These are phyloP conservation scores for Porites lutea DNA, from an alignment of 64 coral and sea anemone species.

Conservation along the genomic window DNA sequence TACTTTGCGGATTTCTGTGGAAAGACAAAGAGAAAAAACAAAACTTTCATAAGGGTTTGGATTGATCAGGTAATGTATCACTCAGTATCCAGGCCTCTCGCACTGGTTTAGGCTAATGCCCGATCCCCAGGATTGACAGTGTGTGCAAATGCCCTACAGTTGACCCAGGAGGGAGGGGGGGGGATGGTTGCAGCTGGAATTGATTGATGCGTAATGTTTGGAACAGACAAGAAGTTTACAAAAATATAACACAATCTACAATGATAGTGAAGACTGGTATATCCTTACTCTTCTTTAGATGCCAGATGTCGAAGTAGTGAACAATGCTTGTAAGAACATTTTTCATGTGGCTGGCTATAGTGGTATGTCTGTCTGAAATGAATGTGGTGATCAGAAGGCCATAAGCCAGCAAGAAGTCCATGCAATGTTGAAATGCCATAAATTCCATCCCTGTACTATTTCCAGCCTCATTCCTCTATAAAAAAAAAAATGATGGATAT, in stretches of 20 bases:
- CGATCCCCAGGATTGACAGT: too few species aligned
- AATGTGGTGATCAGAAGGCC: slow-evolving; percentile 34
- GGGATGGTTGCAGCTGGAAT: too few species aligned
- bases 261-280: background rate
- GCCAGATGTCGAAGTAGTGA: slow-evolving; percentile 50
- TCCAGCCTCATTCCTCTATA: slow-evolving; percentile 38
- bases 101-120: too few species aligned
- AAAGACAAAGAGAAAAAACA: too few species aligned
- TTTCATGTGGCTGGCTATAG: slow-evolving; percentile 39
- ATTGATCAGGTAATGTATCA: too few species aligned
- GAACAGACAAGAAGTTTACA: too few species aligned
- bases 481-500: background rate
- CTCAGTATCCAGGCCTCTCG: too few species aligned
- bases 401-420: slow-evolving; percentile 38
- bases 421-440: slow-evolving; percentile 21
- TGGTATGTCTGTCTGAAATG: slow-evolving; percentile 29
- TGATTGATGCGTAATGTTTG: too few species aligned
- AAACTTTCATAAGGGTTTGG: too few species aligned
- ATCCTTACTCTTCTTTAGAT: slow-evolving; percentile 47
- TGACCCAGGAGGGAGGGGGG: too few species aligned
- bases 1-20: too few species aligned
- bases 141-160: too few species aligned
- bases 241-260: background rate
- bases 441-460: slow-evolving; percentile 49
- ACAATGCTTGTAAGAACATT: background rate